Evolutionary conservation across 2,797 vertebrate species (phyloP), one percentile per base, ranked within the genome.

Genomic region (Aeoliscus strigatus): DNA sequence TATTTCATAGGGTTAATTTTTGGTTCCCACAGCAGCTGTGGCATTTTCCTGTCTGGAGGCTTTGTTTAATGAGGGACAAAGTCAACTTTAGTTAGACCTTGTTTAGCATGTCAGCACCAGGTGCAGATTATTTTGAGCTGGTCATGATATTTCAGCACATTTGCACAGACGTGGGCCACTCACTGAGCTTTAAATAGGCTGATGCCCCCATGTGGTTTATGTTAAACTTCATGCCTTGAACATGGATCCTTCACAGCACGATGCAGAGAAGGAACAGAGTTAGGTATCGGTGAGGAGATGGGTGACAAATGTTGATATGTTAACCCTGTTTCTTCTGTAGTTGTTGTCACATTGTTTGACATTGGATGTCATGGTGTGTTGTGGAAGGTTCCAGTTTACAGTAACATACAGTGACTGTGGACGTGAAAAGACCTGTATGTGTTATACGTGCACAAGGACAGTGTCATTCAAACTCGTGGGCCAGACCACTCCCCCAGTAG

Each of bases 101-200:
- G 71, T 81, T 71, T 18, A 71, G 70, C 71, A 41, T 70, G 60
- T 78, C 70, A 25, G 76, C 80, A 82, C 85, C 85, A 88, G 85
- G 86, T 87, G 86, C 84, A 83, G 84, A 69, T 81, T 88, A 86
- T 86, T 86, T 85, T 79, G 67, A 81, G 82, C 64, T 51, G 67
- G 63, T 84, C 52, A 1, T 74, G 81, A 83, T 88, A 86, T 86
- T 89, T 86, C 75, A 80, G 82, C 82, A 76, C 73, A 64, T 87
- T 87, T 86, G 77, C 64, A 32, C 64, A 75, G 77, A 85, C 82
- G 54, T 63, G 53, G 42, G 26, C 66, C 48, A 61, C 70, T 71
- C 37, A n/a, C 67, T 71, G 74, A 75, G 78, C 81, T 86, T 84
- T 84, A 88, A 88, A 89, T 89, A 88, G 85, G 73, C 36, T 9